phyloP scores from a whole-genome alignment of 2,113 vertebrate species.

The Odontophorus gujanensis region DNA sequence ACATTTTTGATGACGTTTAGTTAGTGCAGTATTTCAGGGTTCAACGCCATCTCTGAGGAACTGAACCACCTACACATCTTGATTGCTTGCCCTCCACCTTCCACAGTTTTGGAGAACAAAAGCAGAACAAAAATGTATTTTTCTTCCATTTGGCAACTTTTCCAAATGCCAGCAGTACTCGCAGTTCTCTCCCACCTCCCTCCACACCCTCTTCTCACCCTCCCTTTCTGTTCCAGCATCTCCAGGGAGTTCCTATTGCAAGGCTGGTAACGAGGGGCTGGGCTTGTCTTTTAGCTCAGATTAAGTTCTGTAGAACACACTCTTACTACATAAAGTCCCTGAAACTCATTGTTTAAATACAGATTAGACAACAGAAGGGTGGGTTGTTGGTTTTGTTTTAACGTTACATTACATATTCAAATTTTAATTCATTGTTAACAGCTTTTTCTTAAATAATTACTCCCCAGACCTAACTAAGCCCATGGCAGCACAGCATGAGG shows the following conservation, averaged over 20 bases:
- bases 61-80: conserved; percentile 31
- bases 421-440: not conserved
- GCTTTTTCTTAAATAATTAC: not conserved
- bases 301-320: not conserved
- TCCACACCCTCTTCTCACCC: conserved; percentile 48
- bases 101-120: conserved; percentile 14
- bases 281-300: not conserved
- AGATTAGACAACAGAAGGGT: not conserved
- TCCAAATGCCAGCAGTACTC: conserved; percentile 20
- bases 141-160: conserved; percentile 27
- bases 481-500: not conserved
- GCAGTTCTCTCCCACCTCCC: conserved; percentile 33
- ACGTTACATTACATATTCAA: not conserved
- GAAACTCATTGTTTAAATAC: not conserved
- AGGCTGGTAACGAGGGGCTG: not conserved
- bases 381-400: not conserved
- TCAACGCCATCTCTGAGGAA: not conserved
- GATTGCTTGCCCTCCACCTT: not conserved
- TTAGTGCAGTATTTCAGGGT: not conserved
- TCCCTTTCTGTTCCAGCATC: not conserved
- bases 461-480: not conserved
- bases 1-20: not conserved
- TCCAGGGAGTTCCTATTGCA: not conserved
- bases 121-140: not conserved
- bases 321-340: not conserved